These are phyloP conservation scores for Xylota sylvarum DNA, from an alignment of 2,888 invertebrate species.

Conservation along the genomic window DNA sequence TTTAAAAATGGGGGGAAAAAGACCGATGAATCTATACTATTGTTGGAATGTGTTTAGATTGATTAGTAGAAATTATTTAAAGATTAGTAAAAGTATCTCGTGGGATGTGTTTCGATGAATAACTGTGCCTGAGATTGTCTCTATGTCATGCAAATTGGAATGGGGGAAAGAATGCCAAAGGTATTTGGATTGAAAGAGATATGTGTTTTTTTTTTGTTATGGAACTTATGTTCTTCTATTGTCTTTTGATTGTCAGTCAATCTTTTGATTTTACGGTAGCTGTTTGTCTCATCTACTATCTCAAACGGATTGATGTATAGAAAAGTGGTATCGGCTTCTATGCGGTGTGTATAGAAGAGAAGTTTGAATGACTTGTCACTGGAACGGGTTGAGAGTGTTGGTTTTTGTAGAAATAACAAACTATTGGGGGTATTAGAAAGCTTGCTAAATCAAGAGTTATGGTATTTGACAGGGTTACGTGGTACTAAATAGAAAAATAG, in stretches of 20 bases:
- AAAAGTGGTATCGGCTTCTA: neutral
- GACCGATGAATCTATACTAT: constrained; percentile 13
- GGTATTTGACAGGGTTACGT: no score
- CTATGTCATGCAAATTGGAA: constrained; percentile 48
- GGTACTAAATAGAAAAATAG: no score
- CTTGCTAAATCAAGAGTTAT: neutral
- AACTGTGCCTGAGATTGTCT: constrained; percentile 51
- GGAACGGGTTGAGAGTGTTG: neutral
- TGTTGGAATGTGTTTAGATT: constrained; percentile 72
- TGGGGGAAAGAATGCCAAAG: constrained; percentile 3
- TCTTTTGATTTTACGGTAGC: constrained; percentile 1
- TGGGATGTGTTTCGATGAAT: constrained; percentile 63
- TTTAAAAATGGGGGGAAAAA: constrained; percentile 3
- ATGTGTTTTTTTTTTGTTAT: neutral
- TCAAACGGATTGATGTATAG: neutral
- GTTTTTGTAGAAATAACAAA: neutral
- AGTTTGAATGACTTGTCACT: neutral
- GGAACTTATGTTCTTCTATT: neutral
- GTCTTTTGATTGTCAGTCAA: neutral
- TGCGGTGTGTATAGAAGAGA: neutral
- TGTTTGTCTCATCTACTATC: neutral
- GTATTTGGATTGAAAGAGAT: constrained; percentile 2
- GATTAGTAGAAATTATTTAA: constrained; percentile 66
- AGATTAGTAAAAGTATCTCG: constrained; percentile 65
- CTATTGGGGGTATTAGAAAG: neutral